These are phyloP conservation scores for Drosophila tripunctata DNA, from an alignment of 2,888 invertebrate genomes.

Conservation along the genomic window DNA sequence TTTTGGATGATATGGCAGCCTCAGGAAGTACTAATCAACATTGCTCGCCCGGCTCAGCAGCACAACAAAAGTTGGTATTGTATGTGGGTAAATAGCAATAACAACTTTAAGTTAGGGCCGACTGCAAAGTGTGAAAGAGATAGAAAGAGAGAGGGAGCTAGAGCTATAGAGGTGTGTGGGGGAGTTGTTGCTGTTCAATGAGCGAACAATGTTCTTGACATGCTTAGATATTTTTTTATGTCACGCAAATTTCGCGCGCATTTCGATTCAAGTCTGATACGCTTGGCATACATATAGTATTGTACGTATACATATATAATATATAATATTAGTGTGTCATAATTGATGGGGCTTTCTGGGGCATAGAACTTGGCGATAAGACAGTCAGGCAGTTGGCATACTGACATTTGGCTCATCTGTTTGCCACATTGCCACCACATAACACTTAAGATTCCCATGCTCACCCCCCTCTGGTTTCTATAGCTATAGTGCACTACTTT, in stretches of 20 bases:
- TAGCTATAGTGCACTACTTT: slow-evolving; percentile 28
- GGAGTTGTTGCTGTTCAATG: slow-evolving; percentile 48
- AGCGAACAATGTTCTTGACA: slow-evolving; percentile 79
- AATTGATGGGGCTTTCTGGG: slow-evolving; percentile 37
- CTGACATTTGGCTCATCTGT: slow-evolving; percentile 65
- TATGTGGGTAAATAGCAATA: slow-evolving; percentile 49
- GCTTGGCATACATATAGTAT: too few relatives aligned
- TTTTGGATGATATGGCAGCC: slow-evolving; percentile 67
- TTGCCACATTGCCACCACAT: slow-evolving; percentile 62
- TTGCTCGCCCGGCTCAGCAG: slow-evolving; percentile 45
- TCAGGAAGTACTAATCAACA: slow-evolving; percentile 79
- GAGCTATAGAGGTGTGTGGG: neutral
- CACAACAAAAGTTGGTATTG: slow-evolving; percentile 68
- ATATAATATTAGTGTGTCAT: slow-evolving; percentile 34
- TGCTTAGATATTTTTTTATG: slow-evolving; percentile 64
- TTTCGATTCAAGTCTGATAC: slow-evolving; percentile 71
- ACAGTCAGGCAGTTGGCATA: slow-evolving; percentile 3
- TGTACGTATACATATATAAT: too few relatives aligned
- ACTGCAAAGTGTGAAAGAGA: neutral
- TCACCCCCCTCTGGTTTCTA: slow-evolving; percentile 14
- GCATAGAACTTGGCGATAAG: slow-evolving; percentile 46
- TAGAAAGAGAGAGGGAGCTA: neutral
- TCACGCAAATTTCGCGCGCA: slow-evolving; percentile 59
- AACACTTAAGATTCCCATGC: slow-evolving; percentile 73
- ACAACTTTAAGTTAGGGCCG: slow-evolving; percentile 9